Base-by-base conservation (phyloP, 2,888 invertebrate genomes). In the Erebia ligea region DNA sequence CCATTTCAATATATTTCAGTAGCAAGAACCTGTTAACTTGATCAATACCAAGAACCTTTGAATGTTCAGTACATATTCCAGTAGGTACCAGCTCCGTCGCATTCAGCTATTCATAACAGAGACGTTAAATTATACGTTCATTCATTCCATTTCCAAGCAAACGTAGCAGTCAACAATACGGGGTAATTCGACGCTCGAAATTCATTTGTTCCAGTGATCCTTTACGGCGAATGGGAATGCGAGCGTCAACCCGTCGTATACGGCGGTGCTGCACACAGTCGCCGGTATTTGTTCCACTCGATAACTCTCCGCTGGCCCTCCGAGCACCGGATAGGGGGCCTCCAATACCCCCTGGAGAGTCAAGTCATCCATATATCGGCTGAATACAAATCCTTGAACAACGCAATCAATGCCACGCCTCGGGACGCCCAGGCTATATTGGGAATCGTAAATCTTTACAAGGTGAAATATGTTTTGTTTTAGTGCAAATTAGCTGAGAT, bases 261-360 rank as follows among this genome's bases (percentile, higher is more conserved):
- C 69, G 90, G 90, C 0, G 92, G 91, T 0, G 89, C 89, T 2
- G 87, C 84, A 0, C 83, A 89, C 73, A 85, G 86, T 52, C 85
- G 91, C 0, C 83, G 90, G 1, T 92, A 91, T 70, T 50, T 86
- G 1, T 91, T 91, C 76, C 84, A 90, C 71, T 90, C 87, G 0
- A 64, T 91, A 42, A 77, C 80, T 9, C 42, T 90, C 0, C 88
- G 85, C 67, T 84, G 86, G 81, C 91, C 90, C 0, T 90, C 91
- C 0, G 91, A 92, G 63, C 91, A 92, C 65, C 79, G 79, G 0
- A 78, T 91, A 3, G 86, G 81, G 0, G 81, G 80, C 1, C 67
- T 86, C 0, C 79, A 80, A 50, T 90, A 83, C 75, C 91, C 91
- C 0, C 52, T 91, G 61, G 91, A 92, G 74, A 87, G 78, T 19